Percentiles rank a stretch among this genome's conserved stretches.
These are phyloP conservation scores for Callimorpha dominula DNA, from an alignment of 2,888 invertebrate species.

Conservation along the genomic window DNA sequence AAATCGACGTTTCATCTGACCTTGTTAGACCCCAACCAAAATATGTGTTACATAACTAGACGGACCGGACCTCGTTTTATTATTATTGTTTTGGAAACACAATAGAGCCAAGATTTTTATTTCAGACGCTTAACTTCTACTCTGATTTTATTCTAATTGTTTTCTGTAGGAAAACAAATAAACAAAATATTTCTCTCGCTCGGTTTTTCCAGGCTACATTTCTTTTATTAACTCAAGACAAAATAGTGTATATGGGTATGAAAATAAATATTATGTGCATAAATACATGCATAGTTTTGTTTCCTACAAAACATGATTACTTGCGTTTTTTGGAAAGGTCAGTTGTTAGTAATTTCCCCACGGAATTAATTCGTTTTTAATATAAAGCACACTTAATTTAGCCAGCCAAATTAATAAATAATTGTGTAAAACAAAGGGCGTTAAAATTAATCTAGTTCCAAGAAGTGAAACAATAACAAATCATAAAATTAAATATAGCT, in stretches of 20 bases:
- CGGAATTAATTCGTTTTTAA: not conserved
- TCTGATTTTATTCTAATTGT: not conserved
- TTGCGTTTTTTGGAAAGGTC: not conserved
- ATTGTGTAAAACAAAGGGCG: not conserved
- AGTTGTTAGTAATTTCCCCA: not conserved
- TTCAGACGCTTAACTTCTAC: not conserved
- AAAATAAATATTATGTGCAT: not conserved
- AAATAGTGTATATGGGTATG: not conserved
- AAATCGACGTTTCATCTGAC: conserved; percentile 30
- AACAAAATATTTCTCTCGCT: not conserved
- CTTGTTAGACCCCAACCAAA: conserved; percentile 18
- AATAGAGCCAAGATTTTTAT: not conserved
- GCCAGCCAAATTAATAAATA: not conserved
- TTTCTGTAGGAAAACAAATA: not conserved
- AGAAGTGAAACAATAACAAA: not conserved
- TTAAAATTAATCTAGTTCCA: not conserved
- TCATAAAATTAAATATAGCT: not conserved
- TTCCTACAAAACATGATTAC: not conserved
- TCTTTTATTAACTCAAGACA: not conserved
- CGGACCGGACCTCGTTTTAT: not conserved
- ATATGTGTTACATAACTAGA: conserved; percentile 17
- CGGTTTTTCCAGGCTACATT: not conserved
- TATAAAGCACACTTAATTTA: not conserved
- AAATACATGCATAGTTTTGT: not conserved
- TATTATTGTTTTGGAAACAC: not conserved